Base-by-base conservation (phyloP, 2,113 vertebrate genomes). In the Rhegmatorhina hoffmannsi region DNA sequence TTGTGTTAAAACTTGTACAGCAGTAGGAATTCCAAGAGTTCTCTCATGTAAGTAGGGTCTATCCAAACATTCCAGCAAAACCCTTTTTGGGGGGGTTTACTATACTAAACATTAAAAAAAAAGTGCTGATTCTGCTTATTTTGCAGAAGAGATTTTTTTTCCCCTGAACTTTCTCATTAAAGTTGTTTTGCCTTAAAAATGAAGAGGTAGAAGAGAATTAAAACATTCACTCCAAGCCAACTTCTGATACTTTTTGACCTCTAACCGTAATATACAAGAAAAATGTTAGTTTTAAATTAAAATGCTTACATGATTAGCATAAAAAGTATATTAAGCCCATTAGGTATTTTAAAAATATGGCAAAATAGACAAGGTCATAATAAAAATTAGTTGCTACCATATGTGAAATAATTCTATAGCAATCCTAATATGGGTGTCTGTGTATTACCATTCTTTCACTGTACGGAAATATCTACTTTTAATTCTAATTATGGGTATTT, bases 51-150 rank as follows among this genome's bases (percentile, higher is more conserved):
- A 97, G n/a, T 85, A 86, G 96, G 84, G 47, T 93, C 81, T 96
- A 91, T 95, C 89, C 94, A 97, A 91, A 95, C 67, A 93, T 96
- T 96, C 90, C 88, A 97, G 89, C 83, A 63, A 92, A 95, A 70
- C 36, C 23, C 2, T 92, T 92, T 96, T 95, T 96, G 68, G 23
- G 8, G 8, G 86, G 89, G 58, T 58, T 95, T 94, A 55, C 84
- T 95, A 55, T 81, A 95, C 55, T 89, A 94, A 68, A 87, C 93
- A 25, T 94, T 83, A 13, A 8, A 12, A 87, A 95, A 96, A 90
- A 96, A 23, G 62, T 47, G 67, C 69, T 31, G 43, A 95, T 96
- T 86, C 58, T 90, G 26, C 73, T 94, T 92, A 56, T 86, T 90
- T 75, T 96, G 58, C 80, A 90, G 77, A 52, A 77, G 59, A 96